Evolutionary conservation across 1,140 invertebrate genomes (phyloP).

Genomic region (Amyelois transitella): DNA sequence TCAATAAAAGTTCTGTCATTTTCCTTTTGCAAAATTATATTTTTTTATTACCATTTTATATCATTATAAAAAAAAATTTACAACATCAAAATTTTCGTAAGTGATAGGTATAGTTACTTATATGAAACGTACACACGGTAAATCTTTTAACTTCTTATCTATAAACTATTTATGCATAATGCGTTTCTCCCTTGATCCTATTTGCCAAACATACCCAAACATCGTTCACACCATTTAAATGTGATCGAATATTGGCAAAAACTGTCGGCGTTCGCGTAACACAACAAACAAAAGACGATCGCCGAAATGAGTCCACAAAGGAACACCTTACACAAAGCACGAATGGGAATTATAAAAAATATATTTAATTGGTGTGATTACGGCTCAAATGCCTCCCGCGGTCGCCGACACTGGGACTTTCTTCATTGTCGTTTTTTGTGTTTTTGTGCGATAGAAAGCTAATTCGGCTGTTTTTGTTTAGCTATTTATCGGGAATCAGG

Average conservation of each 20-base stretch:
- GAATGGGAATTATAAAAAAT: conserved; percentile 68
- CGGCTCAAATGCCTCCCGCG: conserved; percentile 58
- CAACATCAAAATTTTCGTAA: too few species aligned
- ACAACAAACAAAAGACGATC: conserved; percentile 43
- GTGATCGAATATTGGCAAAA: neutral
- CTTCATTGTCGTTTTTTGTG: neutral
- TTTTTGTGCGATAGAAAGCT: conserved; percentile 5
- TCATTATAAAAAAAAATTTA: too few species aligned
- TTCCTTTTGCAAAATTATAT: too few species aligned
- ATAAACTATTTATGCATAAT: neutral
- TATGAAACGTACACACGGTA: too few species aligned
- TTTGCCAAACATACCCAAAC: neutral
- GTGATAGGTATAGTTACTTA: too few species aligned
- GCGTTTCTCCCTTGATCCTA: neutral
- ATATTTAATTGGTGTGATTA: conserved; percentile 70
- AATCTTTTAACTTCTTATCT: too few species aligned
- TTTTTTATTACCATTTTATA: too few species aligned
- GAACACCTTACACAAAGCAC: conserved; percentile 42
- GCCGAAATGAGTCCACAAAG: conserved; percentile 50
- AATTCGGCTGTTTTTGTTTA: conserved; percentile 2
- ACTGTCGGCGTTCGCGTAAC: conserved; percentile 1
- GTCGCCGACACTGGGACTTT: conserved; percentile 20
- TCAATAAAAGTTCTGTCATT: too few species aligned
- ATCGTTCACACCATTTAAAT: neutral
- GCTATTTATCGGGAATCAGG: neutral